Base-by-base conservation (phyloP, 2,888 invertebrate species). In the Cenopis cana region DNA sequence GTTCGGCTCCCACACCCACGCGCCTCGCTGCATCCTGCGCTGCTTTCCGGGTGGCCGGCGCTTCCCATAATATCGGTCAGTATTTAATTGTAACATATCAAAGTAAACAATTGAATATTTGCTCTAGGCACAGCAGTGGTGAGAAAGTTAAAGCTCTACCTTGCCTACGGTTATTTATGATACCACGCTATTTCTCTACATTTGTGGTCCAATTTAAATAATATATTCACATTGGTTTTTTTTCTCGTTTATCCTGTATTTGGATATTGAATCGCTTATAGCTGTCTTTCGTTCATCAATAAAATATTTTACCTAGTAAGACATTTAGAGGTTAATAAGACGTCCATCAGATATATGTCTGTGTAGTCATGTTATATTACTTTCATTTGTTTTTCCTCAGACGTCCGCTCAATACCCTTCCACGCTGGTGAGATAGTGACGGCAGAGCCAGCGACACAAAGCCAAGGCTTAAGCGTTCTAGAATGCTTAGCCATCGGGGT, bases 401-500 rank as follows among this genome's bases (percentile, higher is more conserved):
- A 96, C 89, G 96, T 97, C 6, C 95, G 96, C 54, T 97, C 97
- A 81, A 97, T 97, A 73, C 95, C 95, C 17, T 97, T 97, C 84
- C 95, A 96, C 74, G 94, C 95, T 8, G 96, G 95, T 73, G 93
- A 94, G 74, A 93, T 94, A 17, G 84, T 91, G 3, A 85, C 89
- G 2, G 88, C 95, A 8, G 94, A 94, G 11, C 86, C 94, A 67
- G 82, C 93, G 5, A 85, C 90, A 64, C 92, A 94, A 36, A 93
- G 92, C 65, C 94, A 94, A 76, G 95, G 96, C 41, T 92, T 97
- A 65, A 96, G 95, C 66, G 94, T 96, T n/a, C 94, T 96, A 14
- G 97, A 97, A 84, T 96, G 97, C 69, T 94, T 97, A 12, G 97
- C 97, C 0, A 97, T 98, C 56, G 97, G 97, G 9, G 94, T 97